Conservation (phyloP, 2,113 vertebrate genomes). For the Rattus rattus region DNA sequence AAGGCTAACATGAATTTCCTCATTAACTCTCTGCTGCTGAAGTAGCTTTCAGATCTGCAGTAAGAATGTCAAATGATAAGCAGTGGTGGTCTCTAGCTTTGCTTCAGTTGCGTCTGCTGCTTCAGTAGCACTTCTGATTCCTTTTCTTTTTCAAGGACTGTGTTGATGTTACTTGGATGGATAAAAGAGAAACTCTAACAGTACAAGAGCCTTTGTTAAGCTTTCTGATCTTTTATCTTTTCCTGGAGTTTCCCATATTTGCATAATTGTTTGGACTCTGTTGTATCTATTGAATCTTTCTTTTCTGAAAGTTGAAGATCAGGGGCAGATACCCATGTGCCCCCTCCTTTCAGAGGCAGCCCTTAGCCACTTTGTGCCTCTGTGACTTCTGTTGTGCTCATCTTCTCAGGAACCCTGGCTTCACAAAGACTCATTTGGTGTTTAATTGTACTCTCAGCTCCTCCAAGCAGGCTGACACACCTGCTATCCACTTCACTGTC, state of each 20-base stretch:
- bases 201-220: conserved; percentile 85
- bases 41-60: not conserved
- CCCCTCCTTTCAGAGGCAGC: conserved; percentile 80
- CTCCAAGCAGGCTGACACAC: conserved; percentile 85
- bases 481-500: conserved; percentile 87
- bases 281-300: conserved; percentile 48
- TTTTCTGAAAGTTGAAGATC: conserved; percentile 83
- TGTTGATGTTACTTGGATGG: conserved; percentile 51
- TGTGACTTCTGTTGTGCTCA: conserved; percentile 83
- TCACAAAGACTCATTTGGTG: conserved; percentile 88
- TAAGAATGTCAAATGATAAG: conserved; percentile 22
- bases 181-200: conserved; percentile 66
- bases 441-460: conserved; percentile 90
- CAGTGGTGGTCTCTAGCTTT: not conserved
- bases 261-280: conserved; percentile 86
- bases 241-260: conserved; percentile 83
- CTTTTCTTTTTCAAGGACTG: not conserved
- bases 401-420: conserved; percentile 83
- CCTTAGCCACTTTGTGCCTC: conserved; percentile 82
- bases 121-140: not conserved
- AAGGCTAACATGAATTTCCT: not conserved
- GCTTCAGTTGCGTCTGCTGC: not conserved
- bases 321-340: conserved; percentile 81
- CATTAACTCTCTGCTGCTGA: not conserved
- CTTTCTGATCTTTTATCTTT: conserved; percentile 88